phyloP scores from a whole-genome alignment of 2,113 vertebrate species.

The Echinops telfairi region DNA sequence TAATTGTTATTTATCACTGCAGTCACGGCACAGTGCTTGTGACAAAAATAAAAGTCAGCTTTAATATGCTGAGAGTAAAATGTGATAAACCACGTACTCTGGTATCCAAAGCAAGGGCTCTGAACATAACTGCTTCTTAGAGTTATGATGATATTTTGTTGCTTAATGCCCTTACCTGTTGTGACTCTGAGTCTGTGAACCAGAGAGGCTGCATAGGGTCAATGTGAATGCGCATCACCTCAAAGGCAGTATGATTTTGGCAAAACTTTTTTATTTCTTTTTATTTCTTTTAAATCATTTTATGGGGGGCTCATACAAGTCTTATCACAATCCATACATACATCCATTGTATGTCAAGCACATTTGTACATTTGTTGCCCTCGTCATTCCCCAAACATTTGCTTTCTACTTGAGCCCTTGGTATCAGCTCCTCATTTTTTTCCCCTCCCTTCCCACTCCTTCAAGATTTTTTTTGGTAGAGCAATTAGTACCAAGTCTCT shows the following conservation, averaged over 20 bases:
- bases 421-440: no score
- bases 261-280: no score
- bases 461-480: background rate
- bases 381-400: no score
- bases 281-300: no score
- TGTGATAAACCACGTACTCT: background rate
- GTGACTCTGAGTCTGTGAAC: constrained; percentile 10
- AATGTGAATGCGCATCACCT: no score
- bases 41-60: constrained; percentile 56
- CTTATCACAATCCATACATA: no score
- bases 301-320: no score
- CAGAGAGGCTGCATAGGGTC: background rate
- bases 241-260: no score
- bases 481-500: background rate
- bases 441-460: no score
- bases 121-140: background rate
- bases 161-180: background rate
- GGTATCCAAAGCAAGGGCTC: constrained; percentile 23
- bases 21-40: background rate
- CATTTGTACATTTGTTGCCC: no score
- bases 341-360: no score
- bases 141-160: background rate
- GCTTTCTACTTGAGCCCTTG: no score
- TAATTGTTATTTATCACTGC: background rate
- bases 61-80: constrained; percentile 14